A percentile compares a stretch with the other conserved stretches of the same genome.
These are phyloP conservation scores for Cephalopholis sonnerati DNA, from an alignment of 2,113 vertebrate species.

Conservation along the genomic window DNA sequence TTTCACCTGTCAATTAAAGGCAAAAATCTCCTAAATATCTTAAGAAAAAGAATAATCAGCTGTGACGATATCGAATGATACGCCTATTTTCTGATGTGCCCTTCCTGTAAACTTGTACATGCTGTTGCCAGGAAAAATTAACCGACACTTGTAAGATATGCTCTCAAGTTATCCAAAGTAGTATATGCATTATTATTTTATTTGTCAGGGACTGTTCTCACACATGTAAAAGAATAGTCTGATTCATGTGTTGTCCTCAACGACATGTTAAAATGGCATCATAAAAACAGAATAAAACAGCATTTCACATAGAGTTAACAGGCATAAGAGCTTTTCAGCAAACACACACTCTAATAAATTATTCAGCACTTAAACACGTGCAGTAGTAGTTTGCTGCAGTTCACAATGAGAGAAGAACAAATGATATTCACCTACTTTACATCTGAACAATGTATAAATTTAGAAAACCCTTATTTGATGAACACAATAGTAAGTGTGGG, in stretches of 20 bases:
- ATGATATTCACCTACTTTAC: not conserved
- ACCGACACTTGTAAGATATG: too few relatives aligned
- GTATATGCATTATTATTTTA: not conserved
- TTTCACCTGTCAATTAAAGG: too few relatives aligned
- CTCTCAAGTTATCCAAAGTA: not conserved
- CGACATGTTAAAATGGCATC: too few relatives aligned
- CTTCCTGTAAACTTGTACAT: not conserved
- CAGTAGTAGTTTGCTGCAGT: not conserved
- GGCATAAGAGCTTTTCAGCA: not conserved
- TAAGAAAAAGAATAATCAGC: too few relatives aligned
- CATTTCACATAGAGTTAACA: not conserved
- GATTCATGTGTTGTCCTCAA: too few relatives aligned
- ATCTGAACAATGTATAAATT: not conserved
- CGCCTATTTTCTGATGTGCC: accelerated
- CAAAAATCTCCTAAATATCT: too few relatives aligned
- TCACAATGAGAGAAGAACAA: not conserved
- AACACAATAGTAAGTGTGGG: not conserved
- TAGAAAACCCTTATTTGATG: not conserved
- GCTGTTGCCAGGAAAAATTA: too few relatives aligned
- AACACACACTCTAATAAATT: not conserved
- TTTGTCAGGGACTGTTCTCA: not conserved
- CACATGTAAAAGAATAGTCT: not conserved
- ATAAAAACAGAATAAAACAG: not conserved
- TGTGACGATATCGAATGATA: too few relatives aligned
- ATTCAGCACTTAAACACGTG: not conserved